Evolutionary conservation across 2,797 vertebrate species (phyloP), one percentile per base, ranked within the genome.

Genomic region (Clarias fuscus): DNA sequence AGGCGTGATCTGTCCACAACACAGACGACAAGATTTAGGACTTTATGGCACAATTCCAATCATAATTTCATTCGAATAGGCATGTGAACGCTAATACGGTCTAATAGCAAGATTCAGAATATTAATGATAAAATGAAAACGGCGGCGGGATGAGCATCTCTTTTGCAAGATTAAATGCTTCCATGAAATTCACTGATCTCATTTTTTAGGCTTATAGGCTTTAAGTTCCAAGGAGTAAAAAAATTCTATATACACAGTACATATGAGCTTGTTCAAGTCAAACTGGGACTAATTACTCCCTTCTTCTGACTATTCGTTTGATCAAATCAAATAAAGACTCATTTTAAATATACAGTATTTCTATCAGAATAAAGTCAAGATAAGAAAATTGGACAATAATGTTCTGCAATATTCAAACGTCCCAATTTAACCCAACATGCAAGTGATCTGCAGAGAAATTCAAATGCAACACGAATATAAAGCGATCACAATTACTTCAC

Each of bases 1-100:
- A 0, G 97, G 89, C 43, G 93, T 95, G 89, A 96, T 95, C 96
- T 96, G 89, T 24, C 53, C 10, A 80, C 30, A 76, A 2, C 53
- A 27, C 86, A 33, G 13, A 15, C 13, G 22, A 86, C 37, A 27
- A 11, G 10, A 43, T 59, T 40, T 37, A 53, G 64, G 22, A 24
- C 53, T 78, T 59, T 11, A 48, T 48, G 43, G 14, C 1, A 73
- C 11, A 48, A 48, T 73, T 48, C 43, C 37, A 27, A 73, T 40
- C 40, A 10, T 8, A 17, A 27, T 56, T 27, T 53, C 22, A 48
- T 7, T 48, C 14, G 14, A 53, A n/a, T 14, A 37, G 37, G 4
- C 37, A 37, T n/a, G 14, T 14, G n/a, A 43, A 72, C 43, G 11
- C 40, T 13, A 72, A 43, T 40, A 43, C 20, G 30, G 30, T 2